Conservation (phyloP, 53 echinoderm and acorn worm genomes). For the Antedon mediterranea region DNA sequence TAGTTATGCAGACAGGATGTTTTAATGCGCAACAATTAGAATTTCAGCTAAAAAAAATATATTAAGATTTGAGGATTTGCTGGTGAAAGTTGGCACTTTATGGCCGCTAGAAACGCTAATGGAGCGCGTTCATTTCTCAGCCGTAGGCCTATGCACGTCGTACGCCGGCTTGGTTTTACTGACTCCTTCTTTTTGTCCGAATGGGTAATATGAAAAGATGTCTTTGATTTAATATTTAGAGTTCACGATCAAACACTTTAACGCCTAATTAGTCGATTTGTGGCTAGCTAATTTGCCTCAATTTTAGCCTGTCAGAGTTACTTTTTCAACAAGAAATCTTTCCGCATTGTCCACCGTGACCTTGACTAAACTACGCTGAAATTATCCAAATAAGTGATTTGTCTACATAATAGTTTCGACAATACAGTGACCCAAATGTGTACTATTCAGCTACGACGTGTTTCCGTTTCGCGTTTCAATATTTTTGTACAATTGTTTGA, state of each 20-base stretch:
- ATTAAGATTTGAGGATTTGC: neutral
- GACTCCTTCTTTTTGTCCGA: neutral
- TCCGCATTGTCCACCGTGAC: neutral
- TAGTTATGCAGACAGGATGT: neutral
- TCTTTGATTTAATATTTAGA: neutral
- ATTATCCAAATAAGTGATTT: neutral
- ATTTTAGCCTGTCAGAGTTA: neutral
- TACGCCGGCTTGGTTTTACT: neutral
- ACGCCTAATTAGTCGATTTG: neutral
- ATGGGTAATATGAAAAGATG: neutral
- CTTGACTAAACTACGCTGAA: neutral
- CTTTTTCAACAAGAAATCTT: neutral
- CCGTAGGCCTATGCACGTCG: neutral
- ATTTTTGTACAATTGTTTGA: neutral
- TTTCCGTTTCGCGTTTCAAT: neutral
- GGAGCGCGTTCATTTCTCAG: neutral
- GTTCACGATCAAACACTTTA: neutral
- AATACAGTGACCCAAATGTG: neutral
- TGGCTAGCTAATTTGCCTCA: constrained; percentile 1
- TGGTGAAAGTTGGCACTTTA: neutral
- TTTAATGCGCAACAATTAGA: neutral
- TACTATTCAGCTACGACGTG: neutral
- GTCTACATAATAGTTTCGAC: neutral
- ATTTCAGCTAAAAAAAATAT: neutral
- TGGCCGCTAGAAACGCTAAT: neutral